phyloP scores from a whole-genome alignment of 1,140 invertebrate species.

The Scaptomyza hsui region DNA sequence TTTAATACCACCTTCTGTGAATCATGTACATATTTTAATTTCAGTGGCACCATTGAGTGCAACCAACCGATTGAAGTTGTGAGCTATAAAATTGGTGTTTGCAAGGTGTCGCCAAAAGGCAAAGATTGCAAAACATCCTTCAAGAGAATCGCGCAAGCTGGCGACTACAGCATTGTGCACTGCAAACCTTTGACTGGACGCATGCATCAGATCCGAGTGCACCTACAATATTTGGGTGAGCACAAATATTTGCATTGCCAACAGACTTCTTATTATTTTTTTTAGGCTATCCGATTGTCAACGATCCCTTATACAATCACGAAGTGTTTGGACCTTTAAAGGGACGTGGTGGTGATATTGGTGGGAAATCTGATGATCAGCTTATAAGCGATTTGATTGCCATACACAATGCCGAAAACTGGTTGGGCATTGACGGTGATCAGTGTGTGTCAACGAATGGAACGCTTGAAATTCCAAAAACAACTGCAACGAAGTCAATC shows the following conservation, averaged over 20 bases:
- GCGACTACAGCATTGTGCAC: slow-evolving; percentile 95
- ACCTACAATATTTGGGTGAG: slow-evolving; percentile 91
- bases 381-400: slow-evolving; percentile 94
- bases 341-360: slow-evolving; percentile 95
- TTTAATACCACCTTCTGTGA: not conserved
- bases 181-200: slow-evolving; percentile 96
- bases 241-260: not conserved
- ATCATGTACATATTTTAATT: slow-evolving; percentile 11
- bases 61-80: slow-evolving; percentile 96
- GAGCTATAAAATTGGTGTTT: slow-evolving; percentile 97
- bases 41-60: slow-evolving; percentile 88
- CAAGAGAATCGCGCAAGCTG: slow-evolving; percentile 93
- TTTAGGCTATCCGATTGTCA: slow-evolving; percentile 90
- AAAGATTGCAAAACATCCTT: slow-evolving; percentile 96
- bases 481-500: slow-evolving; percentile 2
- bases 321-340: slow-evolving; percentile 95
- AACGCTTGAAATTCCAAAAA: slow-evolving; percentile 71
- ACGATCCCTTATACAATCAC: slow-evolving; percentile 98
- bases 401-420: slow-evolving; percentile 96
- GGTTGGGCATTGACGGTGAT: slow-evolving; percentile 95
- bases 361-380: slow-evolving; percentile 95
- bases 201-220: slow-evolving; percentile 99
- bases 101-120: slow-evolving; percentile 94
- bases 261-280: not conserved
- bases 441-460: slow-evolving; percentile 92